A percentile compares a stretch with the other conserved stretches of the same genome.
phyloP scores from a whole-genome alignment of 2,888 invertebrate genomes.

The Lutraria lutraria region DNA sequence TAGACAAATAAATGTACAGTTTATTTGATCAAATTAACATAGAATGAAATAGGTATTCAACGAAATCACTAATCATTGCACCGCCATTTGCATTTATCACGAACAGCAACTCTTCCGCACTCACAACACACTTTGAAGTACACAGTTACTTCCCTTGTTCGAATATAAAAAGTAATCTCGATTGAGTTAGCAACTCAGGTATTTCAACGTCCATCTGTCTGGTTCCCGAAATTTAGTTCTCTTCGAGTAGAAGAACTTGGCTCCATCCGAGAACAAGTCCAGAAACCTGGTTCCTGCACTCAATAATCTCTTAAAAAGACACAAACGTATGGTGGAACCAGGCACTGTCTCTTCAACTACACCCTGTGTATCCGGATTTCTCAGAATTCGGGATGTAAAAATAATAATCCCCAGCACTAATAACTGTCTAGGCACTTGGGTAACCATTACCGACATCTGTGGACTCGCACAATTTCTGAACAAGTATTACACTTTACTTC shows the following conservation, averaged over 20 bases:
- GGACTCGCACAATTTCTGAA: slow-evolving; percentile 88
- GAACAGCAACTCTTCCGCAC: slow-evolving; percentile 5
- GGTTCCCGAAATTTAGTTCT: neutral
- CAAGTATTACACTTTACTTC: slow-evolving; percentile 95
- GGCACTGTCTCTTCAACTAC: neutral
- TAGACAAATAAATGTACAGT: neutral
- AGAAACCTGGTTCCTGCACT: neutral
- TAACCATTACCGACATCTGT: slow-evolving; percentile 68
- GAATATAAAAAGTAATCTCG: neutral
- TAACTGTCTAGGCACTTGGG: neutral
- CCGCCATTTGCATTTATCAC: slow-evolving; percentile 18
- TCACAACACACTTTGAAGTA: neutral
- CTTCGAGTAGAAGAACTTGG: neutral
- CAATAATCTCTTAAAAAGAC: neutral
- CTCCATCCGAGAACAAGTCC: neutral
- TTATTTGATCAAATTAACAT: neutral
- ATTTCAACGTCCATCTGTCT: neutral
- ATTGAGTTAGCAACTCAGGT: neutral
- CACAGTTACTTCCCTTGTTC: slow-evolving; percentile 24
- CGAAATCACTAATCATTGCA: neutral
- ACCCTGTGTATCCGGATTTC: slow-evolving; percentile 32
- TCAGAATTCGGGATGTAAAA: neutral
- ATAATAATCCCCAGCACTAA: neutral
- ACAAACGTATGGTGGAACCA: neutral
- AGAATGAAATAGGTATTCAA: neutral